Percentiles rank a stretch among this genome's conserved stretches.
phyloP scores from a whole-genome alignment of 2,888 invertebrate genomes.

The Spodoptera exigua region DNA sequence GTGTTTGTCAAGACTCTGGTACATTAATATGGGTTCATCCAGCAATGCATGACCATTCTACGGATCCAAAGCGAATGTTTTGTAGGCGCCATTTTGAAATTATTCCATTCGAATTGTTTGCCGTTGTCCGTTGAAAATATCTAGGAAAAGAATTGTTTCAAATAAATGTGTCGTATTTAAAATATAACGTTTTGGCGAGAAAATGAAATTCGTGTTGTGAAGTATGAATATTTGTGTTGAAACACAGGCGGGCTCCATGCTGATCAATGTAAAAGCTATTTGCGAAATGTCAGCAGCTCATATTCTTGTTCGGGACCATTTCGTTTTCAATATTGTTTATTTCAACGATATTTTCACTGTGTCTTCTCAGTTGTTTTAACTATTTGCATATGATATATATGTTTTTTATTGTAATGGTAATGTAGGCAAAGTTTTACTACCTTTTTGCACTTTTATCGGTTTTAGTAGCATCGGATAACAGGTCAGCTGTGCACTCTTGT shows the following conservation, averaged over 20 bases:
- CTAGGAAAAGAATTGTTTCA: slow-evolving; percentile 7
- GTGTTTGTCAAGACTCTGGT: slow-evolving; percentile 22
- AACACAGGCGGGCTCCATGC: slow-evolving; percentile 4
- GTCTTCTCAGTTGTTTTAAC: slow-evolving; percentile 22
- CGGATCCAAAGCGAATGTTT: slow-evolving; percentile 9
- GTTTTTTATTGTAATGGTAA: neutral
- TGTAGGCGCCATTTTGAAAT: slow-evolving; percentile 19
- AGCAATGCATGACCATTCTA: slow-evolving; percentile 1
- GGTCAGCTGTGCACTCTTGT: too few relatives aligned
- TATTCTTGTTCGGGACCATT: slow-evolving; percentile 19
- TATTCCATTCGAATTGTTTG: slow-evolving; percentile 31
- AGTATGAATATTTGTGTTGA: slow-evolving; percentile 21
- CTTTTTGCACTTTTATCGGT: too few relatives aligned
- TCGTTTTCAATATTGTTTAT: slow-evolving; percentile 28
- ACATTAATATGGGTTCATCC: slow-evolving; percentile 17
- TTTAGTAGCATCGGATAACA: too few relatives aligned
- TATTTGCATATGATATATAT: slow-evolving; percentile 6
- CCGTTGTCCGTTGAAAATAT: slow-evolving; percentile 20
- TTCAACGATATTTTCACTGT: slow-evolving; percentile 12
- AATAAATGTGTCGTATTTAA: slow-evolving; percentile 28
- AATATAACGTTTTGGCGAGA: slow-evolving; percentile 14
- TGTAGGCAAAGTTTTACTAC: too few relatives aligned
- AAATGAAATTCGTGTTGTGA: slow-evolving; percentile 10
- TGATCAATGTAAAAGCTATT: slow-evolving; percentile 43
- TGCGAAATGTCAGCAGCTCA: slow-evolving; percentile 33